Base-by-base conservation (phyloP, 2,797 vertebrate genomes). In the Takifugu ocellatus region DNA sequence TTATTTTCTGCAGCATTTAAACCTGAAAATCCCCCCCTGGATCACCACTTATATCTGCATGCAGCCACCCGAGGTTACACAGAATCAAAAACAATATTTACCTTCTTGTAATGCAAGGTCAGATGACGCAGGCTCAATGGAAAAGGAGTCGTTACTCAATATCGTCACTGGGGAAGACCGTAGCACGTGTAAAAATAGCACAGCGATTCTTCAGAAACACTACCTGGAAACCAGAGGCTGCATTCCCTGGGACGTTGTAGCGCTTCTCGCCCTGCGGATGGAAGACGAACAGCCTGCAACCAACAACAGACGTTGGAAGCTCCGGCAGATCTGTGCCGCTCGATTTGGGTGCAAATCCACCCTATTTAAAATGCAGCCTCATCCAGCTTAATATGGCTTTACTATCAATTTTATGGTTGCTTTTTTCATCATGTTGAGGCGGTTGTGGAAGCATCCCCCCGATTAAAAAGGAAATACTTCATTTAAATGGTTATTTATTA, bases 271-370 rank as follows among this genome's bases (percentile, higher is more conserved):
- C 51, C 21, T 21, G 21, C 21, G 21, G 21, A 21, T 21, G 21
- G 21, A 72, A 16, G 58, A 60, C 42, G 66, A 63, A 61, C 66
- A 61, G 59, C 62, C 45, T 59, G 73, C 65, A 70, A 73, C 72
- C 52, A 47, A 57, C 45, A 56, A 60, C 62, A 43, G 21, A 56
- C 50, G 60, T 56, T 5, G 24, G 45, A 75, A 56, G 5, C 26
- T 66, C 49, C 15, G 46, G 33, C 53, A 59, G 33, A 55, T 3
- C 24, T 59, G 42, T 49, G 31, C 0, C 36, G 36, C 3, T 5
- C 16, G 60, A 49, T 70, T 66, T 42, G 27, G 36, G 15, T 2
- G 15, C 2, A 14, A 39, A 48, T 57, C 61, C 60, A 45, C 59
- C 49, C 63, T 26, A 33, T 66, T 56, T 67, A 63, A 51, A 51